These are phyloP conservation scores for Dipus sagitta DNA, from an alignment of 2,797 vertebrate genomes.

Conservation along the genomic window DNA sequence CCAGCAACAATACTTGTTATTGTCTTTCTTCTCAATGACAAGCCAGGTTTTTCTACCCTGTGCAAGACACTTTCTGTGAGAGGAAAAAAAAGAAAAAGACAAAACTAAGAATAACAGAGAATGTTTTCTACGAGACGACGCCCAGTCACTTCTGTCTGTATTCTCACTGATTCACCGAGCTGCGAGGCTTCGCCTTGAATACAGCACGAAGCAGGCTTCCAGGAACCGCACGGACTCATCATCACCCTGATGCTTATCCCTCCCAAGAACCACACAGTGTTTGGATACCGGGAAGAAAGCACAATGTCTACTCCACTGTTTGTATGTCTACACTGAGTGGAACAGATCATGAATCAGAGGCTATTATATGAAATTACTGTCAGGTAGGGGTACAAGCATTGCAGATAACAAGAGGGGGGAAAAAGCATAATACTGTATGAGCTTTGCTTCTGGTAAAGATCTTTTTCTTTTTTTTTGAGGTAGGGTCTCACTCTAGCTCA, in stretches of 20 bases:
- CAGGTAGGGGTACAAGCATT: slow-evolving; percentile 46
- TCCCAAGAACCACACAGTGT: background rate
- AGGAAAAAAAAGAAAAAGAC: background rate
- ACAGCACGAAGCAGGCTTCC: background rate
- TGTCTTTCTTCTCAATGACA: slow-evolving; percentile 13
- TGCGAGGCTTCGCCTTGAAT: background rate
- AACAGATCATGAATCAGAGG: slow-evolving; percentile 40
- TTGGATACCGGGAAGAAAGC: background rate
- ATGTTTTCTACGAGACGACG: background rate
- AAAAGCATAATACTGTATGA: background rate
- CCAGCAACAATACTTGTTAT: background rate
- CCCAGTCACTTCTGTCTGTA: background rate
- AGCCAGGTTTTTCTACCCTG: background rate
- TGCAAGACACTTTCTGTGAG: background rate
- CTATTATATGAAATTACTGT: slow-evolving; percentile 64
- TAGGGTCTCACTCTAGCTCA: no score
- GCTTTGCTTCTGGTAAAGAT: slow-evolving; percentile 31
- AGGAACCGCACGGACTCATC: background rate
- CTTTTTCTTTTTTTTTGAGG: slow-evolving; percentile 17
- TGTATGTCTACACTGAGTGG: slow-evolving; percentile 18
- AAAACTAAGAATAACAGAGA: background rate
- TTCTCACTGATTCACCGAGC: background rate
- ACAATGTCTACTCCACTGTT: background rate
- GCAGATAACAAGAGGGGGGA: background rate
- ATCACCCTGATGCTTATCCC: background rate